Conservation (phyloP, 1,140 invertebrate genomes). For the Drosophila bocki region DNA sequence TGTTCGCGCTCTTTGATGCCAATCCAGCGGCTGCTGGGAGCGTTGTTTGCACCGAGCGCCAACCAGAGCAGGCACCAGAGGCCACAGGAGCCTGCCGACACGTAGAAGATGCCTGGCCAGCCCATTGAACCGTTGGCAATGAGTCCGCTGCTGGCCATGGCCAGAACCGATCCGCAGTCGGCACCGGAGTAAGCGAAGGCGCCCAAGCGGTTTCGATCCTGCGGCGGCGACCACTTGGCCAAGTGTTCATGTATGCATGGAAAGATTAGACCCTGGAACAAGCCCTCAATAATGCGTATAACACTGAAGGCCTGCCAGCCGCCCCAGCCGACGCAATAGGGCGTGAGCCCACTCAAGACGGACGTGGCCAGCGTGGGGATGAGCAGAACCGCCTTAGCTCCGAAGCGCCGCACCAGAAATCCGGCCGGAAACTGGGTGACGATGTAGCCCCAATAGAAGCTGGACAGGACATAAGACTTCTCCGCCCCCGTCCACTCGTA, state of each 20-base stretch:
- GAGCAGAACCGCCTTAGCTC: constrained; percentile 88
- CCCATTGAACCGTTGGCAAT: constrained; percentile 88
- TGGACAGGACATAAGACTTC: constrained; percentile 87
- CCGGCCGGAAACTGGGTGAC: constrained; percentile 89
- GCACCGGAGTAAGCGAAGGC: constrained; percentile 88
- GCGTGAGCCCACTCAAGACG: constrained; percentile 85
- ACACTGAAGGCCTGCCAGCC: constrained; percentile 87
- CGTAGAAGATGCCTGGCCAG: constrained; percentile 93
- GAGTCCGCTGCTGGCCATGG: constrained; percentile 88
- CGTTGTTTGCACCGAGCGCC: constrained; percentile 88
- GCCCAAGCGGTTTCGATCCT: constrained; percentile 87
- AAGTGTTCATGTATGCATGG: constrained; percentile 90
- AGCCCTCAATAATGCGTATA: constrained; percentile 90
- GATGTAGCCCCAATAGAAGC: constrained; percentile 89
- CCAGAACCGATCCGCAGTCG: constrained; percentile 91
- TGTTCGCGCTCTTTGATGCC: constrained; percentile 87
- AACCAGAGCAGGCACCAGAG: constrained; percentile 88
- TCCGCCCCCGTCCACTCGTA: constrained; percentile 86
- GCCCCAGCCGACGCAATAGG: constrained; percentile 65
- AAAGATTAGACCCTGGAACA: constrained; percentile 92
- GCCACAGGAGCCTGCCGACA: constrained; percentile 88
- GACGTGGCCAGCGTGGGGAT: constrained; percentile 86
- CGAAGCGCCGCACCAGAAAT: constrained; percentile 88
- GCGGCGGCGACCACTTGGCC: constrained; percentile 85
- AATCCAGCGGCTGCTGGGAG: constrained; percentile 87